Evolutionary conservation across 1,140 invertebrate genomes (phyloP), one percentile per base, ranked within the genome.

Genomic region (Drosophila carrolli): DNA sequence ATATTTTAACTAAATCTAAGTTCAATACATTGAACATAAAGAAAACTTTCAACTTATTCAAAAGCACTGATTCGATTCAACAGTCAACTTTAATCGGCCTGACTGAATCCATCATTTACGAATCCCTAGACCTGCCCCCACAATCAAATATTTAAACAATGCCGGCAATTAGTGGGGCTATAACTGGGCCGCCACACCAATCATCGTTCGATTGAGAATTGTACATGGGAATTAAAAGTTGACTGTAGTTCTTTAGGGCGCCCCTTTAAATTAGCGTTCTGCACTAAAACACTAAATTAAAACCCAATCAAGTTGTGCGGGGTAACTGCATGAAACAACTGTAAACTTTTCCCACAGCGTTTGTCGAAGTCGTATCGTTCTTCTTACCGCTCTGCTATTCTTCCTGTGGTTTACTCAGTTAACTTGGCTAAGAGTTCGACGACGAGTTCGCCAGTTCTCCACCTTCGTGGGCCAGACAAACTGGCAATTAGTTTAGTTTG

Each of bases 271-370:
- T 85, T 85, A 73, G 62, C 62, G 58, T 35, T 57, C 47, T 13
- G 9, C 53, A 37, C 51, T 71, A 71, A 71, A 66, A 43, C 73
- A 67, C 62, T 78, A 60, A 88, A 88, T 86, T 86, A 85, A 84
- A 81, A 84, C 57, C 78, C 82, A 82, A 88, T 88, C 78, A 78
- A 86, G 70, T 71, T 68, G 74, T 50, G 61, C 56, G 60, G 53
- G 60, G 14, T n/a, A 29, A n/a, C 65, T 50, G 35, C 29, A 11
- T 51, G 14, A 29, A 70, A 66, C 81, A 77, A 84, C 67, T 74
- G 67, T 66, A 77, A 84, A 85, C 40, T 84, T 81, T 81, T 78
- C 73, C 81, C 81, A 84, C 81, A 81, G 73, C 72, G 57, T 63
- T 82, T 67, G 61, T 72, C 65, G 68, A 58, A 62, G 38, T 68